Conservation (phyloP, 2,888 invertebrate species). For the Trimorus sp. region DNA sequence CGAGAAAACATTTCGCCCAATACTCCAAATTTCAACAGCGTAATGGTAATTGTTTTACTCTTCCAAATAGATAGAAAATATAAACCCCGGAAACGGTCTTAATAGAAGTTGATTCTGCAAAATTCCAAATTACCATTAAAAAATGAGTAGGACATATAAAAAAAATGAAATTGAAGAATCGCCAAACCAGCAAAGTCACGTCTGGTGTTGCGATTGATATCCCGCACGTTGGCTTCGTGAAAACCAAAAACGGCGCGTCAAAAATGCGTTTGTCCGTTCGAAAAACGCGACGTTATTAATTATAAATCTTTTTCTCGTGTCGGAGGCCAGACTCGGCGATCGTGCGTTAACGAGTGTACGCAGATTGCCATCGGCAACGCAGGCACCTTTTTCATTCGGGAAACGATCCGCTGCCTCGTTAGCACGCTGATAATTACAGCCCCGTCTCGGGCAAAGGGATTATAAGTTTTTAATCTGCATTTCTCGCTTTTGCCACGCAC, state of each 20-base stretch:
- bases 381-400: conserved; percentile 63
- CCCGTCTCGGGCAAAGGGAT: conserved; percentile 60
- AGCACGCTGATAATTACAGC: conserved; percentile 66
- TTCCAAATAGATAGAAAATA: no score
- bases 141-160: no score
- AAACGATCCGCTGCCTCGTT: conserved; percentile 65
- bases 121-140: no score
- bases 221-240: no score
- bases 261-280: conserved; percentile 20
- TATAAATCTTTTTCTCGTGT: conserved; percentile 48
- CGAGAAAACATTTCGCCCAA: no score
- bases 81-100: no score
- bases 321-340: conserved; percentile 44
- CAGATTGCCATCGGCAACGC: conserved; percentile 55
- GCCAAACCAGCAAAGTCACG: no score
- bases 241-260: background rate
- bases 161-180: no score
- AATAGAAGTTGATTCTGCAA: no score
- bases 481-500: conserved; percentile 57
- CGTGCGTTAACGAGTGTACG: conserved; percentile 64
- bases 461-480: conserved; percentile 64
- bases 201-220: no score
- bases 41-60: no score
- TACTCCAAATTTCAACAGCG: no score
- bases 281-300: conserved; percentile 54